Evolutionary conservation across 2,113 vertebrate species (phyloP), one percentile per base, ranked within the genome.

Genomic region (Xenopus tropicalis): DNA sequence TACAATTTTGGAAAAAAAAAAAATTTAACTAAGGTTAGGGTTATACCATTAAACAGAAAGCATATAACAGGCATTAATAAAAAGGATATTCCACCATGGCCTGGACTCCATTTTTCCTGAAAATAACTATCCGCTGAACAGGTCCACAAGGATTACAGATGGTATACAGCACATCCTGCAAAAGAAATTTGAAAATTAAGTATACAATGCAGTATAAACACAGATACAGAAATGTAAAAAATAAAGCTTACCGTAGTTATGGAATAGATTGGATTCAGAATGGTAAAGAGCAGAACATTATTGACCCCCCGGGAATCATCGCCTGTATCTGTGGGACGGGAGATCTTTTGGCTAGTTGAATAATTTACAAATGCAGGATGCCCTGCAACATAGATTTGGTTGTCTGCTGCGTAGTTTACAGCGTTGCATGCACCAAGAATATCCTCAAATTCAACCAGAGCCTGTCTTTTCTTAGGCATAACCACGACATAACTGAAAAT

Each of bases 11-110:
- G 10, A 2, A 7, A 7, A 29, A 29, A 29, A 29, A 7, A 29
- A 37, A 37, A 37, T 4, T 9, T 37, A 37, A 9, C 3, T 3
- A 29, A 37, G 29, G 6, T 37, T 3, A 37, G 29, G 29, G 29
- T 37, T 37, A 37, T 1, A 37, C 2, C 29, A 37, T 37, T 37
- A 37, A 37, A 37, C 29, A 37, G 29, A 37, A 37, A 37, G 29
- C 29, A 37, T 37, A 37, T 37, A 37, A 37, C 29, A 8, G 29
- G 29, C 29, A 37, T 37, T 37, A 37, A 48, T 25, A 17, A 46
- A 75, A 92, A 97, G 94, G 96, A 98, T 98, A 98, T 97, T 98
- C 96, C 64, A 98, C 94, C 96, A 98, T 98, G 59, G 96, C 93
- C 82, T 98, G 96, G 14, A 98, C 95, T 0, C 96, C 96, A 70